A percentile compares a stretch with the other conserved stretches of the same genome.
phyloP scores from a whole-genome alignment of 2,888 invertebrate species.

The Protophormia terraenovae region DNA sequence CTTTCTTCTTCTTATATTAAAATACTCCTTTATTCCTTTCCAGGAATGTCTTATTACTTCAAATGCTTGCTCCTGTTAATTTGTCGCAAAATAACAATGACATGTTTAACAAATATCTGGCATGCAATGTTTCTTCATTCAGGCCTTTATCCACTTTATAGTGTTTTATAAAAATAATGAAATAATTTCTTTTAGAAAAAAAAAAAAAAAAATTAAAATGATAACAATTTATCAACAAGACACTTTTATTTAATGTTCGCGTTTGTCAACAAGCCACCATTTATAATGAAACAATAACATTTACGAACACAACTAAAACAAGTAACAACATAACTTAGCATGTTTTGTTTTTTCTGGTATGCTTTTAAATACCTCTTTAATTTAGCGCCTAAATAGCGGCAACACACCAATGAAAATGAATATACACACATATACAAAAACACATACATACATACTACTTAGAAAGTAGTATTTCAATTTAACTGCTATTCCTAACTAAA shows the following conservation, averaged over 20 bases:
- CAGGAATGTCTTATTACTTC: slow-evolving; percentile 27
- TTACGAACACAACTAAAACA: slow-evolving; percentile 28
- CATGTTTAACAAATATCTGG: slow-evolving; percentile 51
- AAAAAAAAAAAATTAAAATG: slow-evolving; percentile 73
- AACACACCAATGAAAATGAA: no score
- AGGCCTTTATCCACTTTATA: not conserved
- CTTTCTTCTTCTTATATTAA: not conserved
- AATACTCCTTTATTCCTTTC: not conserved
- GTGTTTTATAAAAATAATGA: slow-evolving; percentile 72
- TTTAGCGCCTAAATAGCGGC: slow-evolving; percentile 64
- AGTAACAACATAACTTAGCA: slow-evolving; percentile 34
- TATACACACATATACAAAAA: not conserved
- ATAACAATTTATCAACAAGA: slow-evolving; percentile 80
- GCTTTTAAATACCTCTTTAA: slow-evolving; percentile 59
- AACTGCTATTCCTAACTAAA: no score
- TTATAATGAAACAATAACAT: slow-evolving; percentile 43
- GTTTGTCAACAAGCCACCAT: slow-evolving; percentile 51
- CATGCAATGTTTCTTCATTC: slow-evolving; percentile 34
- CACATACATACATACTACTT: not conserved
- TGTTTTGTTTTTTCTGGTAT: slow-evolving; percentile 37
- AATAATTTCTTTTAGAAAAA: slow-evolving; percentile 75
- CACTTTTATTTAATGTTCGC: slow-evolving; percentile 71
- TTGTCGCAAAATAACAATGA: slow-evolving; percentile 51
- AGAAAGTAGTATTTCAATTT: no score
- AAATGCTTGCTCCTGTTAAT: slow-evolving; percentile 28